Percentiles rank a stretch among this genome's conserved stretches.
Evolutionary conservation across 2,797 vertebrate species (phyloP).

Genomic region (Miichthys miiuy): DNA sequence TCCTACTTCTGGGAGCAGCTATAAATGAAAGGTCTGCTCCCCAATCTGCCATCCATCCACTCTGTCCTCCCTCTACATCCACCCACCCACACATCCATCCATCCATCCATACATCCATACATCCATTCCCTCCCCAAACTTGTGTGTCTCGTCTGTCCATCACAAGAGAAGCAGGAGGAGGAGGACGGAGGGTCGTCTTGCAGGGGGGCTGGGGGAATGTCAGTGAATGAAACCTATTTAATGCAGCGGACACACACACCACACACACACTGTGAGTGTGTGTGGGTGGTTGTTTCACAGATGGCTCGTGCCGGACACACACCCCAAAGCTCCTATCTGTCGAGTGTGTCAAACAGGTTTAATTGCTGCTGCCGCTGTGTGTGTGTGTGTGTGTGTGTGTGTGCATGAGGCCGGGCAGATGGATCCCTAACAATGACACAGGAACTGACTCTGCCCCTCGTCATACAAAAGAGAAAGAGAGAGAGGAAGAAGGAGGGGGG

Average conservation of each 20-base stretch:
- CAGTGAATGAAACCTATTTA: conserved; percentile 59
- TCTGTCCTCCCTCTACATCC: conserved; percentile 37
- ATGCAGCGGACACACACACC: conserved; percentile 38
- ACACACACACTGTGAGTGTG: conserved; percentile 14
- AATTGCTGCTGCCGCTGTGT: conserved; percentile 68
- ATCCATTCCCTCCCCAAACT: conserved; percentile 26
- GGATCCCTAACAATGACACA: conserved; percentile 77
- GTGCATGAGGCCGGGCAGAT: conserved; percentile 56
- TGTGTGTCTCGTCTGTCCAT: conserved; percentile 65
- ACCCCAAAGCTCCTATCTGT: conserved; percentile 75
- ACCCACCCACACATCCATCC: conserved; percentile 30
- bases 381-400: conserved; percentile 34
- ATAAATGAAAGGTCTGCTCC: conserved; percentile 61
- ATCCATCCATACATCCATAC: conserved; percentile 8
- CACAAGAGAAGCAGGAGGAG: conserved; percentile 30
- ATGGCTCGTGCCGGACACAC: conserved; percentile 79
- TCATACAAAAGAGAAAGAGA: conserved; percentile 58
- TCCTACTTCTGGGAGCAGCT: conserved; percentile 68
- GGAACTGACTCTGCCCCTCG: conserved; percentile 71
- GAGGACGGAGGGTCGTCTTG: conserved; percentile 13
- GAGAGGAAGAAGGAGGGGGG: conserved; percentile 41
- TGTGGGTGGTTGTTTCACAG: conserved; percentile 64
- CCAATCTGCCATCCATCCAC: conserved; percentile 62
- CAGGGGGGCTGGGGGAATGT: conserved; percentile 30
- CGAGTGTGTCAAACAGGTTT: conserved; percentile 84